Percentiles rank a stretch among this genome's conserved stretches.
phyloP scores from a whole-genome alignment of 2,888 invertebrate species.

The Kuschelorhynchus macadamiae region DNA sequence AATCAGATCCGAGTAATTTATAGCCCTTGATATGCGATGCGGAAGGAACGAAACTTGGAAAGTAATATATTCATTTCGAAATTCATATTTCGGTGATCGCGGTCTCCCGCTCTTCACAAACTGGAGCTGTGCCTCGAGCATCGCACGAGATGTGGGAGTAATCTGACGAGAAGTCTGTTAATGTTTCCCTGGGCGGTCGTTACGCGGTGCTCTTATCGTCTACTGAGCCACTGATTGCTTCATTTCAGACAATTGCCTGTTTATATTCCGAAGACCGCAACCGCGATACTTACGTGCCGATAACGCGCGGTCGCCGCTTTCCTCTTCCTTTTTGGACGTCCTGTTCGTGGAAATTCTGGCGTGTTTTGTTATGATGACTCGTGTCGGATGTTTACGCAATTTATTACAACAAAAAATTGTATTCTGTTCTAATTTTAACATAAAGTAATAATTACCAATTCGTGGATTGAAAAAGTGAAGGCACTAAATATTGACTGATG shows the following conservation, averaged over 20 bases:
- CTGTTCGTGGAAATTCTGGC: conserved; percentile 14
- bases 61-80: conserved; percentile 51
- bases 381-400: no score
- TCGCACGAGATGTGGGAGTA: conserved; percentile 68
- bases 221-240: conserved; percentile 70
- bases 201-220: conserved; percentile 70
- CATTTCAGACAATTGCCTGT: conserved; percentile 71
- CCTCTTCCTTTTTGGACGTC: conserved; percentile 32
- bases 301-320: conserved; percentile 38
- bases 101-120: conserved; percentile 26
- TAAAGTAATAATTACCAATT: no score
- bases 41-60: conserved; percentile 31
- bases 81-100: conserved; percentile 47
- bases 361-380: background rate
- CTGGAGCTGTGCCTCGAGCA: conserved; percentile 51
- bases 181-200: conserved; percentile 70
- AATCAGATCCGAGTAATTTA: no score
- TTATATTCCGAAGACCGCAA: conserved; percentile 70
- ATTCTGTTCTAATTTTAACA: no score
- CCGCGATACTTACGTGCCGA: conserved; percentile 62
- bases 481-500: no score
- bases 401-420: no score
- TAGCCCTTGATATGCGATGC: conserved; percentile 30
- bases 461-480: no score
- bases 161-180: conserved; percentile 70